Evolutionary conservation across 2,888 invertebrate genomes (phyloP).

Genomic region (Pherbina coryleti): DNA sequence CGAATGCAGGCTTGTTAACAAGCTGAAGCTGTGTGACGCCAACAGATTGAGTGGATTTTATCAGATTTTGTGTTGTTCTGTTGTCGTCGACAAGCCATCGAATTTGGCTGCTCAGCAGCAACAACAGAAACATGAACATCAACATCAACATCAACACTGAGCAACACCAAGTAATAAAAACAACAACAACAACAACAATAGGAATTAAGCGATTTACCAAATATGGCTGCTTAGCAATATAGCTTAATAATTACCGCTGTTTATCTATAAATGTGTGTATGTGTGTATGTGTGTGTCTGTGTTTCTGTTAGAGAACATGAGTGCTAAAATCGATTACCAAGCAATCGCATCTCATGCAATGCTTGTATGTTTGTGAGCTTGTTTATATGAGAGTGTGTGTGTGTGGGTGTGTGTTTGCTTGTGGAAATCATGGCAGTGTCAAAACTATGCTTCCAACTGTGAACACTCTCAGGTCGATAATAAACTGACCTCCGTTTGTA

Average conservation of each 20-base stretch:
- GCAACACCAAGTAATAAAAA: neutral
- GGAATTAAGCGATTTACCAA: constrained; percentile 22
- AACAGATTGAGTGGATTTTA: no score
- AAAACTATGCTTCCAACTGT: no score
- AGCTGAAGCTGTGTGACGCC: no score
- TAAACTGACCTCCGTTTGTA: no score
- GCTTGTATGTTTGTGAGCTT: neutral
- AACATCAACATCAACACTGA: constrained; percentile 18
- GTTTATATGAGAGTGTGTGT: no score
- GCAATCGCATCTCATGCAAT: constrained; percentile 6
- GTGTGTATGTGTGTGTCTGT: neutral
- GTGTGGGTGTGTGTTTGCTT: no score
- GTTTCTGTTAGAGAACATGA: neutral
- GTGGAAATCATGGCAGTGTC: no score
- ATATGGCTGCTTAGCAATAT: neutral
- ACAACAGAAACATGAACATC: constrained; percentile 39
- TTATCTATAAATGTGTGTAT: neutral
- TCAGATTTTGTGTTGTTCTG: no score
- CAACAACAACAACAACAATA: constrained; percentile 25
- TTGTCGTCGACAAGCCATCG: constrained; percentile 42
- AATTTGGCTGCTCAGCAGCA: constrained; percentile 47
- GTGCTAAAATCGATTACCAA: constrained; percentile 4
- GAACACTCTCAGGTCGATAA: no score
- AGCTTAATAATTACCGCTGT: constrained; percentile 6
- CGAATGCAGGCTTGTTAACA: neutral